Evolutionary conservation across 2,113 vertebrate genomes (phyloP), one percentile per base, ranked within the genome.

Genomic region (Pelecanoides urinatrix): DNA sequence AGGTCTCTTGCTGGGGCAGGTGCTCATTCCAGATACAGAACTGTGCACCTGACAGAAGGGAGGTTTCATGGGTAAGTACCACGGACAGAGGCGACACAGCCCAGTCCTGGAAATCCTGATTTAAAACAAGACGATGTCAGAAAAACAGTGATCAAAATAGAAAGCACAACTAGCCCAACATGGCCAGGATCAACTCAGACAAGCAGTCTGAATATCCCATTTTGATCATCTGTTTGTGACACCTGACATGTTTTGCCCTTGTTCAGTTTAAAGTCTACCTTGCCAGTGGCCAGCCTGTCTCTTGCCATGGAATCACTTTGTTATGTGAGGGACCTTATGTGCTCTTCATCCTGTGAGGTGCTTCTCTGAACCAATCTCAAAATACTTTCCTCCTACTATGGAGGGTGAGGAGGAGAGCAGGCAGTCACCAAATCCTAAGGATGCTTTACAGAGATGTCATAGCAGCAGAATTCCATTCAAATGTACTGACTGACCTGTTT

Each of bases 81-180:
- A 96, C 94, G 96, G 97, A 97, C 95, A 97, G 96, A 94, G 96
- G 91, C 83, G 29, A 29, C 58, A 34, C 61, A 81, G 72, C 61
- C 56, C 80, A 7, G 30, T 2, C 61, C 10, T 3, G 72, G 27
- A 81, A 71, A n/a, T 29, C 19, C 17, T 52, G 32, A 2, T 23
- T 9, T 22, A 22, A 77, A 78, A 32, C 27, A 32, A 18, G 38
- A 27, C 13, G 2, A 13, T 63, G 42, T 40, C 76, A 65, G 76
- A n/a, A 81, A 65, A 92, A n/a, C 23, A 15, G 7, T 14, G 7
- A 50, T 68, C 36, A n/a, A 45, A 68, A 11, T 9, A 38, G n/a
- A 18, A 22, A 40, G 13, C 52, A 44, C 11, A 80, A n/a, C n/a
- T 30, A 23, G 44, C 36, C 59, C 53, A 44, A 3, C 20, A 0